Conservation (phyloP, 2,888 invertebrate species). For the Myathropa florea region DNA sequence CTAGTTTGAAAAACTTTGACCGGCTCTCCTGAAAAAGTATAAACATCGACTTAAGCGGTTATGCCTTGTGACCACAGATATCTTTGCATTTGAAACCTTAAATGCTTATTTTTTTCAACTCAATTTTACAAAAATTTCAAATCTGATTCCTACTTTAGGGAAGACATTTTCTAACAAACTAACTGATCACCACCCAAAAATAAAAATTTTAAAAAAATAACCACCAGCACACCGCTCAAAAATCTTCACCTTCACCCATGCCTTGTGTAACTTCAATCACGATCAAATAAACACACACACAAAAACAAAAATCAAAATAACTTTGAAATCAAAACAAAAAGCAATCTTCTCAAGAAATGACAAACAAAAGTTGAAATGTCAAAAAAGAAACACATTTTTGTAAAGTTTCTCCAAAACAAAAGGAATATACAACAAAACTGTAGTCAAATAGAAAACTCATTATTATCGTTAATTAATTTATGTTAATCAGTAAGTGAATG, state of each 20-base stretch:
- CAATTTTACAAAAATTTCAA: too few species aligned
- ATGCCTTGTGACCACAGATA: too few species aligned
- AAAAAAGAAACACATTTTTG: slow-evolving; percentile 4
- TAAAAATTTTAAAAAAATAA: too few species aligned
- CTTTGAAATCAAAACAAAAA: slow-evolving; percentile 1
- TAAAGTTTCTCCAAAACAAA: slow-evolving; percentile 2
- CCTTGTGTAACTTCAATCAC: background rate
- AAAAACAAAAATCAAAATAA: slow-evolving; percentile 6
- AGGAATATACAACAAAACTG: slow-evolving; percentile 32
- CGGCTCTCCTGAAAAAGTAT: too few species aligned
- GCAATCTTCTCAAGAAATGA: background rate
- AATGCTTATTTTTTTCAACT: too few species aligned
- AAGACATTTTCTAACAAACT: too few species aligned
- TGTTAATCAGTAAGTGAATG: slow-evolving; percentile 77
- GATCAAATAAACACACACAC: background rate
- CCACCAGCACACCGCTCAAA: background rate
- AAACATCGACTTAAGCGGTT: too few species aligned
- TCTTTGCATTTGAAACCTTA: too few species aligned
- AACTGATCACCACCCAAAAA: too few species aligned
- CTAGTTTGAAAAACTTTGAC: too few species aligned
- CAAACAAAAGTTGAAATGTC: slow-evolving; percentile 34
- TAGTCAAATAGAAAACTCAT: slow-evolving; percentile 30
- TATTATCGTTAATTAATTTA: slow-evolving; percentile 59
- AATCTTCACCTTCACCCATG: background rate
- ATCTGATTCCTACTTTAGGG: too few species aligned